Base-by-base conservation (phyloP, 2,113 vertebrate genomes). In the Labeo catla region DNA sequence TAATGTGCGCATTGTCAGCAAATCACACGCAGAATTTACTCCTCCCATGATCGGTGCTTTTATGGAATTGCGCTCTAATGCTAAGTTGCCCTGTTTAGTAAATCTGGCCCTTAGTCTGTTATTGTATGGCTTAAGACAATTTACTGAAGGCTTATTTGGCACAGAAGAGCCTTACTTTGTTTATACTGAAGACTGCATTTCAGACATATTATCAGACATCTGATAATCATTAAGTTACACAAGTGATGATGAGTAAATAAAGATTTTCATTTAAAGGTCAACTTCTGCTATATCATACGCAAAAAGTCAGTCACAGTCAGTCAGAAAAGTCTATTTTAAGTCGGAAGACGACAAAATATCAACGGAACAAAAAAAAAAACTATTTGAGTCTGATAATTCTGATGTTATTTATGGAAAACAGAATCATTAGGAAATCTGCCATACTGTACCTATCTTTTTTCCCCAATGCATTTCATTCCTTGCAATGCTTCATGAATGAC, bases 401-500 rank as follows among this genome's bases (percentile, higher is more conserved):
- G 34, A 80, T 89, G 88, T 91, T 93, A 92, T 94, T 92, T 92
- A 86, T 88, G 84, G 88, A 87, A 87, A 87, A 83, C 28, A n/a
- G 36, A 78, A 74, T 91, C 36, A 86, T 91, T 89, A 89, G 90
- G 87, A 92, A 77, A 87, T 88, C 89, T 91, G 88, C 92, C 90
- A 79, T 28, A n/a, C 23, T 19, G 43, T 65, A 61, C 47, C 43
- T 78, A 81, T 85, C 54, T 80, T 91, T 92, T 93, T 91, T 92
- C 88, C 88, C 28, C 28, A 89, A 50, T 92, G 91, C 52, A 84
- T 45, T 61, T 50, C 28, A 91, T 89, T 86, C 83, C 83, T 65
- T 65, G 89, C 88, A 94, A 93, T 91, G 91, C 89, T 86, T 77
- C 87, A 92, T 93, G 91, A 93, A 91, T 94, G 94, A 93, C 92